phyloP scores from a whole-genome alignment of 2,888 invertebrate genomes.

The Chrysodeixis includens region DNA sequence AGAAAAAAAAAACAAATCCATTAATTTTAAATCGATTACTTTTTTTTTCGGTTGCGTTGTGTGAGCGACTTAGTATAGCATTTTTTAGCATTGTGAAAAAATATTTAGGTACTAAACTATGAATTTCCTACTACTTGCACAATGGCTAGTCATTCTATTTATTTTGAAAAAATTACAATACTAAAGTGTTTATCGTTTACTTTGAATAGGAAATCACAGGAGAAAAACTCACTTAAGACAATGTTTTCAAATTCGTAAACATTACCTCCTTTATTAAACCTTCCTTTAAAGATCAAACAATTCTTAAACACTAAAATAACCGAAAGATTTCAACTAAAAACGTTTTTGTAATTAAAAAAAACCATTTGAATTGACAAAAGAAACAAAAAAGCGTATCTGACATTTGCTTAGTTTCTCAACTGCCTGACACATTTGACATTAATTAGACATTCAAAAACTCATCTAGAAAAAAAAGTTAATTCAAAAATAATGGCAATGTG shows the following conservation, averaged over 20 bases:
- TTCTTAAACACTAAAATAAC: not conserved
- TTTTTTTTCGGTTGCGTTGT: no score
- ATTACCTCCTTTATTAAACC: not conserved
- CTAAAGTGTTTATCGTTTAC: no score
- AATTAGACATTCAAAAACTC: slow-evolving; percentile 57
- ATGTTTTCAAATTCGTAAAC: not conserved
- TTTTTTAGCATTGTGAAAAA: no score
- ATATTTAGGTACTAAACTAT: no score
- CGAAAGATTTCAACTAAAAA: not conserved
- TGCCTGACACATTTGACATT: slow-evolving; percentile 55
- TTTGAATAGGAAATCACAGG: no score
- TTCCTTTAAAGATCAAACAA: not conserved
- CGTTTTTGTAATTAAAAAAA: slow-evolving; percentile 11
- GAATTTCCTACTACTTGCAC: no score
- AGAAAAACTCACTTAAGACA: no score
- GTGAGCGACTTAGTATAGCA: no score
- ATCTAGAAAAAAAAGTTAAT: slow-evolving; percentile 40
- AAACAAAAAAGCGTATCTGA: slow-evolving; percentile 24
- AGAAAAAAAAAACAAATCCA: no score
- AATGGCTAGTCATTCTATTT: no score
- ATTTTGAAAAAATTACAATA: no score
- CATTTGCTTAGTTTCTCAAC: slow-evolving; percentile 22
- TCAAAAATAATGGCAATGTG: slow-evolving; percentile 48
- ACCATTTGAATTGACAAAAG: slow-evolving; percentile 32
- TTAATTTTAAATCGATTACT: no score